Percentiles rank a stretch among this genome's conserved stretches.
These are phyloP conservation scores for Panagrolaimus sp. DNA, from an alignment of 1,140 invertebrate species.

Conservation along the genomic window DNA sequence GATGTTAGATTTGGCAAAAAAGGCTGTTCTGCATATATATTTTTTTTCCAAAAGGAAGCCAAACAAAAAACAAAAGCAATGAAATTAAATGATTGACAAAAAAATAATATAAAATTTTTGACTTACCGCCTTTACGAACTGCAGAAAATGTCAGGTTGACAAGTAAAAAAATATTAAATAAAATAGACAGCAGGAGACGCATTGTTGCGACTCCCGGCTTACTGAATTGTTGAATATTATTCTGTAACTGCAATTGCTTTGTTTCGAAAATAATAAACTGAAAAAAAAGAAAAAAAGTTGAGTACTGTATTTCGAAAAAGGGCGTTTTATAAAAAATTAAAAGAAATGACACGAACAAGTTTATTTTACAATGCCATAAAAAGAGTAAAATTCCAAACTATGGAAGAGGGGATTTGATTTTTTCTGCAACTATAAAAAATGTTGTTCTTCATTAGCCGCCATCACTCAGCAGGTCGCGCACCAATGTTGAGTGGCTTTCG, in stretches of 20 bases:
- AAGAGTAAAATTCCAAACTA: not conserved
- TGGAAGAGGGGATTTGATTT: not conserved
- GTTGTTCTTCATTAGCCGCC: slow-evolving; percentile 11
- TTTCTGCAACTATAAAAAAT: not conserved
- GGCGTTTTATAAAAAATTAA: not conserved
- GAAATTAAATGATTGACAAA: not conserved
- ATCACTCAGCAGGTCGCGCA: slow-evolving; percentile 13
- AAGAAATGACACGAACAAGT: not conserved
- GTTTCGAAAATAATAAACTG: not conserved
- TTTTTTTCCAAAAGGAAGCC: not conserved
- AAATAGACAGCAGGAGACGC: slow-evolving; percentile 11
- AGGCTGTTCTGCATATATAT: not conserved
- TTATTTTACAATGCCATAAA: too few relatives aligned
- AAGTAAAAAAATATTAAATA: not conserved
- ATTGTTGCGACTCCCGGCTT: slow-evolving; percentile 8
- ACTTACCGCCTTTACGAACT: slow-evolving; percentile 12
- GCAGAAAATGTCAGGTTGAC: not conserved
- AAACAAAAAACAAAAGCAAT: not conserved
- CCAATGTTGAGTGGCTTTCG: slow-evolving; percentile 12
- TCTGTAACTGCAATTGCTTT: not conserved
- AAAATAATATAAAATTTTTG: slow-evolving; percentile 1
- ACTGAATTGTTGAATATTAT: not conserved
- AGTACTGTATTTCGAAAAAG: not conserved
- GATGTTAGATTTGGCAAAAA: too few relatives aligned
- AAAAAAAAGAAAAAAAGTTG: not conserved